Conservation (phyloP, 2,797 vertebrate genomes). For the Ctenopoma kingsleyae region DNA sequence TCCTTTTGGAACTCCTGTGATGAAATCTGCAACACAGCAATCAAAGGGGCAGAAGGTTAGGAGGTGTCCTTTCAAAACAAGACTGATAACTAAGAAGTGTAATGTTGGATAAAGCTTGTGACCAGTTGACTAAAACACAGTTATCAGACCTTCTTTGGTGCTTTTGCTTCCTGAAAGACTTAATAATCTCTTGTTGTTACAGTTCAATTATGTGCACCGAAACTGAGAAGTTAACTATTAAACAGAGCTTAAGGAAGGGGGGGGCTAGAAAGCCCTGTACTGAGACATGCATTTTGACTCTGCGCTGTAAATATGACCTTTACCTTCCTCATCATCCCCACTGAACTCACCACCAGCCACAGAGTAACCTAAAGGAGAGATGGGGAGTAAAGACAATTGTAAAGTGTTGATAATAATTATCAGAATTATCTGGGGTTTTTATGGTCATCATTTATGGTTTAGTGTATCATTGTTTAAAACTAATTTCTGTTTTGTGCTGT, state of each 20-base stretch:
- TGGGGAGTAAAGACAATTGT: neutral
- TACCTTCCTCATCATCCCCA: conserved; percentile 79
- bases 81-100: neutral
- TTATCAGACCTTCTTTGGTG: neutral
- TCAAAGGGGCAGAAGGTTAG: conserved; percentile 26
- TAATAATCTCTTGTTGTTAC: conserved; percentile 18
- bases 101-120: neutral
- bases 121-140: neutral
- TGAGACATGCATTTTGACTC: conserved; percentile 40
- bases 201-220: conserved; percentile 23
- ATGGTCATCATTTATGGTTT: too few relatives aligned
- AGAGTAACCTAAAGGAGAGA: conserved; percentile 74
- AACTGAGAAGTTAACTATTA: conserved; percentile 33
- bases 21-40: conserved; percentile 84
- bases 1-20: conserved; percentile 92
- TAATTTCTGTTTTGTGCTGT: too few relatives aligned
- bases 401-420: neutral
- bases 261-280: conserved; percentile 20
- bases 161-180: conserved; percentile 24
- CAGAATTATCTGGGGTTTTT: too few relatives aligned
- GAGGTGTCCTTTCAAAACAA: neutral
- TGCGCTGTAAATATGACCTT: conserved; percentile 67
- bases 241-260: neutral
- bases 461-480: too few relatives aligned
- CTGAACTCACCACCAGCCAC: conserved; percentile 79